These are phyloP conservation scores for Rhopalosiphum maidis DNA, from an alignment of 1,140 invertebrate genomes.

Conservation along the genomic window DNA sequence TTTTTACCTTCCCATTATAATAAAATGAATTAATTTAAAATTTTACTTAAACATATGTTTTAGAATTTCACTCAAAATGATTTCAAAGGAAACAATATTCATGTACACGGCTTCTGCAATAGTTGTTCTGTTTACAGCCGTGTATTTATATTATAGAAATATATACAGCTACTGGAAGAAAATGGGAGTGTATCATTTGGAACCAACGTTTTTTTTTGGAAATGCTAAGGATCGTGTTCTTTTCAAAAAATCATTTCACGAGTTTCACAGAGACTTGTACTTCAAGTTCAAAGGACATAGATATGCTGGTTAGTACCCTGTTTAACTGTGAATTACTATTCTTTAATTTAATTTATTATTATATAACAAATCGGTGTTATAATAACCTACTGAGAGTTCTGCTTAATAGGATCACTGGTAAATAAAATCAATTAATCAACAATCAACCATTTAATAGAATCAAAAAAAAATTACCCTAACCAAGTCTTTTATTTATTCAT, in stretches of 20 bases:
- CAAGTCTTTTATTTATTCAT: not conserved
- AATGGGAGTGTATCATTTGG: constrained; percentile 53
- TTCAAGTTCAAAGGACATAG: constrained; percentile 64
- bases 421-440: not conserved
- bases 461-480: not conserved
- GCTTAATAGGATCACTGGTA: not conserved
- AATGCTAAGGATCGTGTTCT: constrained; percentile 63
- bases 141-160: constrained; percentile 59
- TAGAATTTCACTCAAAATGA: constrained; percentile 33
- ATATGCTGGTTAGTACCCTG: constrained; percentile 63
- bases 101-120: not conserved
- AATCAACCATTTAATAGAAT: not conserved
- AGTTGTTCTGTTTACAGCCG: not conserved
- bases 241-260: constrained; percentile 64
- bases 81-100: constrained; percentile 15
- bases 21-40: not conserved
- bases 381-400: not conserved
- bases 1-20: not conserved
- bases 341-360: not conserved
- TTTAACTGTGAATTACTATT: not conserved
- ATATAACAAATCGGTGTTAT: not conserved
- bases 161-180: constrained; percentile 59
- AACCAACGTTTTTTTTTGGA: constrained; percentile 63
- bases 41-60: constrained; percentile 11
- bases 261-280: constrained; percentile 64